Percentiles rank a stretch among this genome's conserved stretches.
Evolutionary conservation across 1,140 invertebrate genomes (phyloP).

Genomic region (Hyphantria cunea): DNA sequence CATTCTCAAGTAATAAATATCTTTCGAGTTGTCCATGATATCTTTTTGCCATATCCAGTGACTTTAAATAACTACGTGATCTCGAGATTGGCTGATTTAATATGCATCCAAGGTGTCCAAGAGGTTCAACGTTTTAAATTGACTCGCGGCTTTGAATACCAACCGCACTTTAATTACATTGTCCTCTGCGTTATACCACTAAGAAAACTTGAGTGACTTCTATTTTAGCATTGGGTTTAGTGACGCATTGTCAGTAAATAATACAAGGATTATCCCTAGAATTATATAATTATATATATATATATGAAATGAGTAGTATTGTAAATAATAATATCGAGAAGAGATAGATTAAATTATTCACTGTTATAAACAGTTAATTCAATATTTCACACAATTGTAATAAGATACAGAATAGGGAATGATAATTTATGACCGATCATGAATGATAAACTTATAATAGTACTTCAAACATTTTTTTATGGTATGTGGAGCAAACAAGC

Average conservation of each 20-base stretch:
- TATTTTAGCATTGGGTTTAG: not conserved
- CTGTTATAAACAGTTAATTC: no score
- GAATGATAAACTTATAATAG: no score
- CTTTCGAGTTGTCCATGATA: not conserved
- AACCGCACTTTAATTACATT: constrained; percentile 56
- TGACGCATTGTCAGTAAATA: not conserved
- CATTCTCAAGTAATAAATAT: no score
- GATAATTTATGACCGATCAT: no score
- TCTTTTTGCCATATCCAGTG: constrained; percentile 22
- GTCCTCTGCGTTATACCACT: constrained; percentile 21
- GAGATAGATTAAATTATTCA: no score
- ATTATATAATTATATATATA: no score
- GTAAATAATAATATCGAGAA: no score
- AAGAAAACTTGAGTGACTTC: constrained; percentile 6
- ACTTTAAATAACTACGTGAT: constrained; percentile 6
- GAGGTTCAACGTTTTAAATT: constrained; percentile 71
- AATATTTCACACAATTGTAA: no score
- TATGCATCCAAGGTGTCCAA: constrained; percentile 71
- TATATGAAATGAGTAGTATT: no score
- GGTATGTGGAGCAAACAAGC: no score
- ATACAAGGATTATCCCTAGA: not conserved
- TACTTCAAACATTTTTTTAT: no score
- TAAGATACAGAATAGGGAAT: no score
- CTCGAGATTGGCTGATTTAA: constrained; percentile 63
- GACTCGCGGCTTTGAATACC: constrained; percentile 65